These are phyloP conservation scores for Scalopus aquaticus DNA, from an alignment of 2,113 vertebrate genomes.

Conservation along the genomic window DNA sequence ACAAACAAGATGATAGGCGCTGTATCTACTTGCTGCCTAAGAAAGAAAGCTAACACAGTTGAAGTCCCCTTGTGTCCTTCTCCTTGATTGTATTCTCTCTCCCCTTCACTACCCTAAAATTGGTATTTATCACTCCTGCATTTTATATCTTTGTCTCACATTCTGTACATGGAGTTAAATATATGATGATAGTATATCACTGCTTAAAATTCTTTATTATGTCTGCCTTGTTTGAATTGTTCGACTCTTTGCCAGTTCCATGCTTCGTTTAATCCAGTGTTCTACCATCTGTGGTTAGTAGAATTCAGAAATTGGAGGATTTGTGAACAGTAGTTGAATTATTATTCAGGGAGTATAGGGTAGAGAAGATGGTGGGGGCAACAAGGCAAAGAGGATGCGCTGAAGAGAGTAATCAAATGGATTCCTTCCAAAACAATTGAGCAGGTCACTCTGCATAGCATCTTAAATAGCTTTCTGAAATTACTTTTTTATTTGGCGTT, in stretches of 20 bases:
- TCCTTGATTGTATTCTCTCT: neutral
- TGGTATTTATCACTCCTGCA: neutral
- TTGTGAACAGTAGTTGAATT: neutral
- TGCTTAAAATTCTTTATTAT: neutral
- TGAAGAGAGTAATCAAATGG: neutral
- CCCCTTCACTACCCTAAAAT: neutral
- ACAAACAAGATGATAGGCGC: neutral
- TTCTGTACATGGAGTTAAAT: neutral
- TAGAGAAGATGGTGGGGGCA: neutral
- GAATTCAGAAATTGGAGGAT: neutral
- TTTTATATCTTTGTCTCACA: neutral
- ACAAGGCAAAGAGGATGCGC: neutral
- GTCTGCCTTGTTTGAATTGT: neutral
- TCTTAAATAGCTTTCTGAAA: constrained; percentile 21
- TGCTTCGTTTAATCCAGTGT: neutral
- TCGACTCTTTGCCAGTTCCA: neutral
- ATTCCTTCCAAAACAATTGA: neutral
- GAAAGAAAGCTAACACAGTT: neutral
- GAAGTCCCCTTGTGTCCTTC: neutral
- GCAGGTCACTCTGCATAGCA: neutral
- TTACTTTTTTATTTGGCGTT: neutral
- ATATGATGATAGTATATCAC: neutral
- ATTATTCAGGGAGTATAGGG: neutral
- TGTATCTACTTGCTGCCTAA: neutral
- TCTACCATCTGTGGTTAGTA: neutral